Base-by-base conservation (phyloP, 2,113 vertebrate species). In the Euleptes europaea region DNA sequence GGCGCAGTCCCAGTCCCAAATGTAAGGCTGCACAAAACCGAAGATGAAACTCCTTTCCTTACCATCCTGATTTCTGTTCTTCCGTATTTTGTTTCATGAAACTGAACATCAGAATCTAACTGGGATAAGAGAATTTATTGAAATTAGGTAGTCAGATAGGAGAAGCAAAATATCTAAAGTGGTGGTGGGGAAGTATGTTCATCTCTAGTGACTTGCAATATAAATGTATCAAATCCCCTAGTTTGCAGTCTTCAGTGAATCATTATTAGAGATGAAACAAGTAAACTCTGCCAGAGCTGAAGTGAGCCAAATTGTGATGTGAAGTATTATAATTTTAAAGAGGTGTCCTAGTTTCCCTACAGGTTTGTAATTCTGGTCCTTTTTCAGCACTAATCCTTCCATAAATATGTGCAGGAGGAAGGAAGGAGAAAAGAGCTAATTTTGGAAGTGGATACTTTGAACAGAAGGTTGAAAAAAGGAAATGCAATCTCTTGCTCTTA, bases 201-300 rank as follows among this genome's bases (percentile, higher is more conserved):
- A 87, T 89, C 85, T 74, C 88, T 85, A 90, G 44, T 60, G 89
- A 90, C 15, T 90, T 49, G 5, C 69, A 84, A 88, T 85, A 80
- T 83, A 84, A 88, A 88, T 93, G 33, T 78, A 88, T 89, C 84
- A 23, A 51, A 74, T 69, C 65, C 84, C 83, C 49, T 35, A 67
- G 49, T 85, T 83, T 92, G 86, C 79, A 92, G 92, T 92, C 92
- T 83, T 81, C 89, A 90, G 88, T 88, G 66, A n/a, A 80, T 79
- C 60, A 74, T 17, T 73, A 72, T 91, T 78, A 78, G 54, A 17
- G 78, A 91, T 90, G 86, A 89, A 63, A 63, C 60, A 90, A 78
- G 70, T 85, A 88, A 79, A 88, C 82, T 82, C 90, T 85, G 84
- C 86, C 82, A 89, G 71, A 88, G 60, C 44, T 33, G 15, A 67